These are phyloP conservation scores for Illadopsis cleaveri DNA, from an alignment of 2,113 vertebrate species.

Conservation along the genomic window DNA sequence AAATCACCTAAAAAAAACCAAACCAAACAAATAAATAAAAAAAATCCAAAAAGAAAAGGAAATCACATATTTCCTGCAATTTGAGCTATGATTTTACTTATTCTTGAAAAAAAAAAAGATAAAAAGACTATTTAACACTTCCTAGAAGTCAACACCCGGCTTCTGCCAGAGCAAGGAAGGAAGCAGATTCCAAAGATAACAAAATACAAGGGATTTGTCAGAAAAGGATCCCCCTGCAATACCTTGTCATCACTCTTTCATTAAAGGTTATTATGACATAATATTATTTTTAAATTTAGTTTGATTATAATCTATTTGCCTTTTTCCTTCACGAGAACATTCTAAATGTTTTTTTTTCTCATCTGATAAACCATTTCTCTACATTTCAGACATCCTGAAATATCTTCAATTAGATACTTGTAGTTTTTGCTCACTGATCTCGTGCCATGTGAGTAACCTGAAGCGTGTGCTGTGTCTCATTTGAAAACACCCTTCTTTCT, in stretches of 20 bases:
- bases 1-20: background rate
- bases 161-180: background rate
- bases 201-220: background rate
- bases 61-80: background rate
- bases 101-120: background rate
- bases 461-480: background rate
- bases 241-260: constrained; percentile 11
- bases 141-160: background rate
- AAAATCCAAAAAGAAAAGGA: background rate
- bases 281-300: background rate
- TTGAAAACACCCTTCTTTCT: background rate
- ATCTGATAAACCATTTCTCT: background rate
- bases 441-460: background rate
- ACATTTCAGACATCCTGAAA: background rate
- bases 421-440: background rate
- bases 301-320: background rate
- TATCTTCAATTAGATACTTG: background rate
- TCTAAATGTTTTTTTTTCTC: background rate
- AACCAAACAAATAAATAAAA: background rate
- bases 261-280: background rate
- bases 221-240: background rate
- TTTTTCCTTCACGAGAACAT: background rate
- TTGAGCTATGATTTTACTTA: background rate
- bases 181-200: constrained; percentile 34
- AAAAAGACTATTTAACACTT: background rate